Percentiles rank a stretch among this genome's conserved stretches.
Conservation (phyloP, 2,888 invertebrate species). For the Eutolmus rufibarbis region DNA sequence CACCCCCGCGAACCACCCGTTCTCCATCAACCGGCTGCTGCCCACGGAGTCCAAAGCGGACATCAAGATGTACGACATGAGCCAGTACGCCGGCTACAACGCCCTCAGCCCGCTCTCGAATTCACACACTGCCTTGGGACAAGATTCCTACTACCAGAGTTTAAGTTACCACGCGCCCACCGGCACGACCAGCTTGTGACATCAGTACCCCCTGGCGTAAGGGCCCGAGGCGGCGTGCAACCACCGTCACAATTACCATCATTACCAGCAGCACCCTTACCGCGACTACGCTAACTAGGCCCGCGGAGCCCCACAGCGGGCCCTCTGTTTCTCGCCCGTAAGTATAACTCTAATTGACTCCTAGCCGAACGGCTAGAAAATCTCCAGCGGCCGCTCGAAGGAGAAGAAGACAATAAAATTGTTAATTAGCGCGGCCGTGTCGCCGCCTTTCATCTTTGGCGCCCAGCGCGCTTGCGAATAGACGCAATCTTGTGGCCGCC, state of each 20-base stretch:
- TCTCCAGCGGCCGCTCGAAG: background rate
- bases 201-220: constrained; percentile 86
- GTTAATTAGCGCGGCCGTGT: constrained; percentile 30
- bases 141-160: constrained; percentile 85
- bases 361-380: background rate
- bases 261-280: constrained; percentile 27
- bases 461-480: background rate
- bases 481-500: background rate
- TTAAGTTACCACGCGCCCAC: constrained; percentile 76
- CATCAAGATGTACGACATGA: constrained; percentile 91
- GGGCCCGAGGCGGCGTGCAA: constrained; percentile 55
- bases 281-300: constrained; percentile 25
- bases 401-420: constrained; percentile 40
- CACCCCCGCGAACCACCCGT: constrained; percentile 87
- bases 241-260: constrained; percentile 24
- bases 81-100: constrained; percentile 70
- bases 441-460: background rate
- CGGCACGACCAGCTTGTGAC: constrained; percentile 88
- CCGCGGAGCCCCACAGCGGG: background rate
- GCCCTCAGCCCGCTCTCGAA: constrained; percentile 70
- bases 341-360: constrained; percentile 43
- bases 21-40: constrained; percentile 91
- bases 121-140: constrained; percentile 70
- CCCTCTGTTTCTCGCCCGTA: constrained; percentile 14
- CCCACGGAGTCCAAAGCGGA: constrained; percentile 88